Conservation (phyloP, 2,888 invertebrate genomes). For the Acanthosoma haemorrhoidale region DNA sequence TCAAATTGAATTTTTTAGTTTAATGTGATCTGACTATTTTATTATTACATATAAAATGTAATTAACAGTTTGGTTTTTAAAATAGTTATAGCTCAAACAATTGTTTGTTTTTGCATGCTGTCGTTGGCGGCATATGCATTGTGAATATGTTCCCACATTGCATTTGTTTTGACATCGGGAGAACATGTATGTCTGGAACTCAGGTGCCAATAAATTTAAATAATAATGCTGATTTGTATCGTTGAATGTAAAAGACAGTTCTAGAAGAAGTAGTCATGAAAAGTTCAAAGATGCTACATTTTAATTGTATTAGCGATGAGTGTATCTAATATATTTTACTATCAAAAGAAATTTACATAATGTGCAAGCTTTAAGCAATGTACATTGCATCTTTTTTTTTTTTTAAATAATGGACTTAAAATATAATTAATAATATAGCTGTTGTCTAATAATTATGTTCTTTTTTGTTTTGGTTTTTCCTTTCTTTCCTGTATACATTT, state of each 20-base stretch:
- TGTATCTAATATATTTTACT: conserved; percentile 17
- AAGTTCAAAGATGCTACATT: background rate
- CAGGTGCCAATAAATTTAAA: conserved; percentile 17
- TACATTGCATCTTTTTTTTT: conserved; percentile 15
- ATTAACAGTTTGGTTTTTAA: background rate
- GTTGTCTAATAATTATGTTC: conserved; percentile 11
- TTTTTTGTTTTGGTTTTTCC: background rate
- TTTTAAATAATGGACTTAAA: conserved; percentile 14
- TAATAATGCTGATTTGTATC: background rate
- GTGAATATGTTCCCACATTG: background rate
- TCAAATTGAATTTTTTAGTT: background rate
- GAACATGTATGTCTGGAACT: conserved; percentile 6
- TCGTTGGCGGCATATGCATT: background rate
- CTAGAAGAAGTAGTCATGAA: conserved; percentile 12
- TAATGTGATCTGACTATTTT: background rate
- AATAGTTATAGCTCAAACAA: background rate
- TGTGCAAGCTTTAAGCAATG: conserved; percentile 21
- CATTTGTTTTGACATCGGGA: background rate
- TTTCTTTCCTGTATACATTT: no score
- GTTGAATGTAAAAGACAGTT: background rate
- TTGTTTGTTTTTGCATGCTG: conserved; percentile 3
- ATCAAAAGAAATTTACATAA: background rate
- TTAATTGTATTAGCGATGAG: conserved; percentile 9
- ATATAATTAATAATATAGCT: conserved; percentile 21
- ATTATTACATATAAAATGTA: background rate